Evolutionary conservation across 1,140 invertebrate species (phyloP).

Genomic region (Neelides sp.): DNA sequence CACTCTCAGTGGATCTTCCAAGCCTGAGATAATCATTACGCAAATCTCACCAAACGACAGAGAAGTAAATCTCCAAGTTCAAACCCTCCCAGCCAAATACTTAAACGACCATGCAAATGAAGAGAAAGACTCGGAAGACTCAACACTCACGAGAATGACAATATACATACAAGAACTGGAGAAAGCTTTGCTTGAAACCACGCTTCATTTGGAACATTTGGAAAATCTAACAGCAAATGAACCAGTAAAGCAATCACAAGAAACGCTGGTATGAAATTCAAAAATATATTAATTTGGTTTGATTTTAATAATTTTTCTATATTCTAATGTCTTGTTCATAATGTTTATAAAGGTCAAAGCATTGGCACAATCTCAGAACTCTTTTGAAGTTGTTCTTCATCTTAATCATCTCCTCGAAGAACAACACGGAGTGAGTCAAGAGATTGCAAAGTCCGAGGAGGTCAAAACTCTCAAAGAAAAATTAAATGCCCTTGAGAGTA

Average conservation of each 20-base stretch:
- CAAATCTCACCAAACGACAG: conserved; percentile 8
- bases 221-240: conserved; percentile 34
- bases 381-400: conserved; percentile 62
- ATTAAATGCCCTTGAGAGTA: conserved; percentile 45
- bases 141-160: conserved; percentile 52
- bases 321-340: too few relatives aligned
- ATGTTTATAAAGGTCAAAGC: conserved; percentile 53
- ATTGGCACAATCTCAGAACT: conserved; percentile 54
- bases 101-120: background rate
- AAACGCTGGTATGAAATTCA: too few relatives aligned
- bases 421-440: conserved; percentile 53
- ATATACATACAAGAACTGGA: conserved; percentile 60
- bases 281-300: too few relatives aligned
- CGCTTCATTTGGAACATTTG: conserved; percentile 42
- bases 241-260: background rate
- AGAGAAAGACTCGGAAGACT: background rate
- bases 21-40: conserved; percentile 4
- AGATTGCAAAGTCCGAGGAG: conserved; percentile 51
- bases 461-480: conserved; percentile 50
- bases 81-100: conserved; percentile 44
- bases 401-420: conserved; percentile 56
- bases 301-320: too few relatives aligned
- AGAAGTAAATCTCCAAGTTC: conserved; percentile 42
- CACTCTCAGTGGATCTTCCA: conserved; percentile 8
- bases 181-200: conserved; percentile 51